These are phyloP conservation scores for Lamprotornis superbus DNA, from an alignment of 2,113 vertebrate species.

Conservation along the genomic window DNA sequence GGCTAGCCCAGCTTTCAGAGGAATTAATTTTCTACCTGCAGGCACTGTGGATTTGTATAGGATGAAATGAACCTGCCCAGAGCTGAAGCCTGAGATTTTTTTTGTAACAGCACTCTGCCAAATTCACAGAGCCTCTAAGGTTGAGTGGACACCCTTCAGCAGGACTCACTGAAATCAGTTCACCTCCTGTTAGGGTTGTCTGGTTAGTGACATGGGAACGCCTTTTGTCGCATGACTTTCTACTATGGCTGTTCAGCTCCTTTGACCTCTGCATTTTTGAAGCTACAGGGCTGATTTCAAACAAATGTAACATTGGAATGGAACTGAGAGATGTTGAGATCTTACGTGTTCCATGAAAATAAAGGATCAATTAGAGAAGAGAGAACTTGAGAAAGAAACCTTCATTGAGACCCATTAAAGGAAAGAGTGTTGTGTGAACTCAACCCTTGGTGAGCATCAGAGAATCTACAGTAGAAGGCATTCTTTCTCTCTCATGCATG, in stretches of 20 bases:
- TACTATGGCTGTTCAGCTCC: background rate
- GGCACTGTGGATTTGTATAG: background rate
- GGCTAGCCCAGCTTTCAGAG: background rate
- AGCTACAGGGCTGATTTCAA: background rate
- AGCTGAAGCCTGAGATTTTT: background rate
- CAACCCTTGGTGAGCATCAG: background rate
- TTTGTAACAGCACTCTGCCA: background rate
- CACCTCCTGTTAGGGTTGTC: background rate
- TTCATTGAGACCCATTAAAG: background rate
- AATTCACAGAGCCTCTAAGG: background rate
- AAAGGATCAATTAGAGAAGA: background rate
- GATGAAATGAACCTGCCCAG: background rate
- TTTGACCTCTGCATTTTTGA: background rate
- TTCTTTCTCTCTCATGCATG: fast-evolving
- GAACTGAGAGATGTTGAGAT: background rate
- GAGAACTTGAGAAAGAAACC: background rate
- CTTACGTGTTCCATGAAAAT: background rate
- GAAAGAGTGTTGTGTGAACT: background rate
- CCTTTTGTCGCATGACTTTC: background rate
- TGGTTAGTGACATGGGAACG: background rate
- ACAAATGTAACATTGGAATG: background rate
- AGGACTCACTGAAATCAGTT: background rate
- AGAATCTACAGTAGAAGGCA: background rate
- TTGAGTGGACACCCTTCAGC: background rate
- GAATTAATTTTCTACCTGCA: background rate